Percentiles rank a stretch among this genome's conserved stretches.
phyloP scores from a whole-genome alignment of 2,888 invertebrate genomes.

The Argyra leucocephala region DNA sequence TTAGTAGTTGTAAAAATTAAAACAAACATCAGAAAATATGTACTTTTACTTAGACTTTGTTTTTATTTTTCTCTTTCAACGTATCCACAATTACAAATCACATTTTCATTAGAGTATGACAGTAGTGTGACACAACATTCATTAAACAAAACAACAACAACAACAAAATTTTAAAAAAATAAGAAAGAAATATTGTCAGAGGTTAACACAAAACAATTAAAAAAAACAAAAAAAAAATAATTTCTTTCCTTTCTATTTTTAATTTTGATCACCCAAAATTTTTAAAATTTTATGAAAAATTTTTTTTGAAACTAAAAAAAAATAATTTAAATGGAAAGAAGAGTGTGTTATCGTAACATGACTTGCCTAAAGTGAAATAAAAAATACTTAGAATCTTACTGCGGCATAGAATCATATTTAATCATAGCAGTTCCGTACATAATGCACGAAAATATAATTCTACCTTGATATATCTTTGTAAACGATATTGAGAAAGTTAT shows the following conservation, averaged over 20 bases:
- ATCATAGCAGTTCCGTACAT: no score
- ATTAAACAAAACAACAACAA: not conserved
- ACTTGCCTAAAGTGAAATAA: no score
- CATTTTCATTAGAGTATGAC: not conserved
- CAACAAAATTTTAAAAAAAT: not conserved
- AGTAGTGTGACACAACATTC: conserved; percentile 4
- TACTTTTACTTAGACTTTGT: not conserved
- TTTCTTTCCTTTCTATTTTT: not conserved
- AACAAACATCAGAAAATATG: not conserved
- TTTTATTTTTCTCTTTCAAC: not conserved
- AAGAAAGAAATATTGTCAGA: not conserved
- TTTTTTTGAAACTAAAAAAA: no score
- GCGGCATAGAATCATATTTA: no score
- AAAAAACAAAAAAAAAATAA: not conserved
- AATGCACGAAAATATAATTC: no score
- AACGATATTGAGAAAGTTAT: no score
- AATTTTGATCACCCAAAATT: not conserved
- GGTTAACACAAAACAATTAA: conserved; percentile 3
- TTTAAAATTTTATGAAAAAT: no score
- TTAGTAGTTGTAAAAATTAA: not conserved
- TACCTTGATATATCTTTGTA: no score
- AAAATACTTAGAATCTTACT: no score
- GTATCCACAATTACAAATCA: not conserved
- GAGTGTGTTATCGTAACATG: no score
- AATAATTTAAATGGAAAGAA: no score